Evolutionary conservation across 2,113 vertebrate species (phyloP).

Genomic region (Leucoraja erinaceus): DNA sequence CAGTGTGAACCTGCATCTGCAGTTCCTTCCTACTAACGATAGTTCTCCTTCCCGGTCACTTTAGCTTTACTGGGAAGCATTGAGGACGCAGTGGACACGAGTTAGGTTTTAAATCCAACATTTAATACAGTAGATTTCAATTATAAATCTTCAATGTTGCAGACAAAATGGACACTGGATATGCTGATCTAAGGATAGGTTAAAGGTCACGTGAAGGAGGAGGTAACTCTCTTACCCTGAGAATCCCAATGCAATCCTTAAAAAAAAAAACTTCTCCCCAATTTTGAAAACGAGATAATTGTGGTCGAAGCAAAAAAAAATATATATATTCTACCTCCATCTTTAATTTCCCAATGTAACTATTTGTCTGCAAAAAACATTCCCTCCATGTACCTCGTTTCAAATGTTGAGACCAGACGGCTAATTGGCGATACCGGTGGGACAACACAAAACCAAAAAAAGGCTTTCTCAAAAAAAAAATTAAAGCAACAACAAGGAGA

Average conservation of each 20-base stretch:
- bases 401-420: background rate
- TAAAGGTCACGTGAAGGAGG: background rate
- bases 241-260: background rate
- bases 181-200: constrained; percentile 5
- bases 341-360: background rate
- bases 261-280: background rate
- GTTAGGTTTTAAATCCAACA: background rate
- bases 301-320: background rate
- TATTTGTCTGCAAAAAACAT: background rate
- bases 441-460: background rate
- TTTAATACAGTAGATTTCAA: background rate
- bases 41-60: background rate
- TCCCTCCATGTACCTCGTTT: background rate
- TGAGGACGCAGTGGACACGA: background rate
- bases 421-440: background rate
- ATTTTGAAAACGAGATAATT: background rate
- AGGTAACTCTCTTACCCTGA: background rate
- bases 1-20: too few relatives aligned
- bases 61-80: background rate
- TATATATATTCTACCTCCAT: constrained; percentile 13
- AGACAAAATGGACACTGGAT: constrained; percentile 31
- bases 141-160: background rate
- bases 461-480: background rate
- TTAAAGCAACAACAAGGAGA: background rate
- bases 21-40: too few relatives aligned